Percentiles rank a stretch among this genome's conserved stretches.
These are phyloP conservation scores for Microtus richardsoni DNA, from an alignment of 2,113 vertebrate species.

Conservation along the genomic window DNA sequence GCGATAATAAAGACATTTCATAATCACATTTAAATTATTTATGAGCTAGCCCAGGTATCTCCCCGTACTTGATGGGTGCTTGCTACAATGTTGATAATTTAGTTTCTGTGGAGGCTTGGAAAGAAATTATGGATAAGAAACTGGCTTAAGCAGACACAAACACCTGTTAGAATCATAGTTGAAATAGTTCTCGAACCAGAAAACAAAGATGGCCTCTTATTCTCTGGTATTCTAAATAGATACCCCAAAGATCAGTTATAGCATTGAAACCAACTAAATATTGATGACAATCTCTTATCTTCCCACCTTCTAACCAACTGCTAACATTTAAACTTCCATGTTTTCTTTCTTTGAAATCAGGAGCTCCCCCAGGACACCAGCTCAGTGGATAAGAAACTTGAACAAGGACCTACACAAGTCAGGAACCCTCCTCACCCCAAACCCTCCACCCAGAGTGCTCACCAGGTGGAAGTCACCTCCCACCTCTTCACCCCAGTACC, in stretches of 20 bases:
- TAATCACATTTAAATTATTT: not conserved
- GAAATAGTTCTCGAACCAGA: not conserved
- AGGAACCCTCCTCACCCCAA: not conserved
- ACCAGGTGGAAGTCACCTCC: not conserved
- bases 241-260: not conserved
- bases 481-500: slow-evolving; percentile 83
- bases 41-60: not conserved
- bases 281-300: not conserved
- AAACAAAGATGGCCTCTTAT: not conserved
- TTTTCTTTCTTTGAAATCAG: not conserved
- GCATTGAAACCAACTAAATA: not conserved
- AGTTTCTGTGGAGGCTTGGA: not conserved
- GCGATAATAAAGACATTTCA: not conserved
- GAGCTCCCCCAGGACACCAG: not conserved
- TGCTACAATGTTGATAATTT: not conserved
- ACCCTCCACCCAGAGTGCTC: not conserved
- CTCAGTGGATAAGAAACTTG: not conserved
- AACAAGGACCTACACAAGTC: not conserved
- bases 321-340: not conserved
- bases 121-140: not conserved
- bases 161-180: not conserved
- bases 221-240: not conserved
- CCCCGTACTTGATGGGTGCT: not conserved
- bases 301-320: not conserved
- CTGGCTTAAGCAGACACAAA: not conserved